Evolutionary conservation across 2,113 vertebrate species (phyloP), one percentile per base, ranked within the genome.

Genomic region (Trematomus loennbergii): DNA sequence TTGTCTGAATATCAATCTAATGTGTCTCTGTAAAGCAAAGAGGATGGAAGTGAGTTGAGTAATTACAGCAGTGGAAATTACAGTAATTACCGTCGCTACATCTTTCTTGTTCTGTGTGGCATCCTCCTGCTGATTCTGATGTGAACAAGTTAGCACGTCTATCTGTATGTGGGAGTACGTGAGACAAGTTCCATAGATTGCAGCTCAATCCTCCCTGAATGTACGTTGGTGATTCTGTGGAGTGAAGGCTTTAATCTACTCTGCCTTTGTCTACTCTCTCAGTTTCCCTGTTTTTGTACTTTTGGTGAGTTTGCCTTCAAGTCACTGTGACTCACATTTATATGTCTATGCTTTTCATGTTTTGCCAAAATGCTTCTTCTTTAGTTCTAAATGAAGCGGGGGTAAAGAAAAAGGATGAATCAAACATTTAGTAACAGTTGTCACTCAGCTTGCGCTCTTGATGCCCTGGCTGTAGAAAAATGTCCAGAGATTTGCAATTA

Each of bases 11-110:
- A 40, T 40, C 5, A 40, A 40, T 40, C 36, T 40, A 40, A 40
- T 40, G 80, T 77, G 73, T 89, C 50, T 83, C 40, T 83, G 82
- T 88, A 88, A 92, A 82, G 87, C 83, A 85, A 72, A 87, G 84
- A 87, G 87, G 88, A 74, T 83, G 91, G 87, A 91, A 92, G 86
- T 76, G 72, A 78, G 70, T 75, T 86, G n/a, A 62, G 67, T 89
- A 85, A 90, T 92, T 91, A 87, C 82, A 67, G 86, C 68, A 65
- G 67, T 29, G 11, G 0, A 82, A 91, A 92, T 93, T 43, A 88
- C 78, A 87, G 89, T 89, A 79, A 90, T 94, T 88, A 82, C 64
- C 71, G 72, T 64, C 61, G 36, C 49, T 73, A 67, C 79, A 83
- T 90, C 78, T 29, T 79, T 87, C 70, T 72, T 61, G 40, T 78